Base-by-base conservation (phyloP, 1,140 invertebrate genomes). In the Schmidtea mediterranea region DNA sequence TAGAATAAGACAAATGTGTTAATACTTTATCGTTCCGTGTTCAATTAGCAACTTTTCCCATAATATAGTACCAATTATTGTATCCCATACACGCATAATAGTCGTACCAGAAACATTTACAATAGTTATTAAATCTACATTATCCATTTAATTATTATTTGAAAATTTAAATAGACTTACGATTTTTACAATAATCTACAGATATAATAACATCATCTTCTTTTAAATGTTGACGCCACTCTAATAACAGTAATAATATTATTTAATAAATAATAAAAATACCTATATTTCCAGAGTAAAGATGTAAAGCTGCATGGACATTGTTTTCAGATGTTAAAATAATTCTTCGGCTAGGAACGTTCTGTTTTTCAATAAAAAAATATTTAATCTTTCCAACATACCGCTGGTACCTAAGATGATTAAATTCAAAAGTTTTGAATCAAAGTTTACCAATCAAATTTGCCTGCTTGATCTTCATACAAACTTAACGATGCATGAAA, bases 401-500 rank as follows among this genome's bases (percentile, higher is more conserved):
- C 2, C 19, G n/a, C 22, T 45, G 43, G 6, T 13, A 19, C 43
- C 43, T 45, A 45, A 6, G 3, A 21, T 16, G 8, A 45, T 45
- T 2, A 13, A 21, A 22, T 45, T 10, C 15, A 45, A 45, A 22
- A 6, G 21, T 5, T 8, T 19, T 22, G 6, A 19, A 45, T 24
- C 9, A 45, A 13, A 16, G 19, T 15, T 45, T 19, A 45, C 43
- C 43, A 45, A 45, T 45, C 43, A 21, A 45, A 19, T 45, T 45
- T 45, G 6, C 43, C 43, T 2, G 21, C 43, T 45, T 45, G 43
- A 45, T 45, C 43, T 45, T 45, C 43, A 45, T 45, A 45, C 6
- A 45, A 21, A 6, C 19, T 21, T 2, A 19, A 21, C 6, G 15
- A 45, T 8, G n/a, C 19, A 24, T 15, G 12, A 22, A 45, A 21